phyloP scores from a whole-genome alignment of 2,113 vertebrate genomes.

The Coreoperca whiteheadi region DNA sequence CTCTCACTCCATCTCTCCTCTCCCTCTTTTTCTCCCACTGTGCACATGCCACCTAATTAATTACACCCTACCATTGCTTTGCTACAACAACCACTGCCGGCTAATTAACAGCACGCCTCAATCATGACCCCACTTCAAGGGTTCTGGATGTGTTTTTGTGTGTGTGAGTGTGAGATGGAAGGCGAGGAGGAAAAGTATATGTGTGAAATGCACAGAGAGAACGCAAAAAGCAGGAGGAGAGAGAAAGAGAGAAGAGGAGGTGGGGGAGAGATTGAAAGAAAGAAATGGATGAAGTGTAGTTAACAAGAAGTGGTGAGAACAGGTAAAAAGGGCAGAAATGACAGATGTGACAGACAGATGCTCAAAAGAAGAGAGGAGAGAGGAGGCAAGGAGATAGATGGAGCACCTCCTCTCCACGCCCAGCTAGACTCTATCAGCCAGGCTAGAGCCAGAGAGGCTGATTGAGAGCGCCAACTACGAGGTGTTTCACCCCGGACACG shows the following conservation, averaged over 20 bases:
- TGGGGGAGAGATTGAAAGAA: slow-evolving; percentile 8
- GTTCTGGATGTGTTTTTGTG: slow-evolving; percentile 63
- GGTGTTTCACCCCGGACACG: slow-evolving; percentile 61
- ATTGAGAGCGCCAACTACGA: slow-evolving; percentile 63
- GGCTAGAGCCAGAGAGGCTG: slow-evolving; percentile 73
- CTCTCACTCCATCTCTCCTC: slow-evolving; percentile 63
- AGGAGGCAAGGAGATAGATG: slow-evolving; percentile 25
- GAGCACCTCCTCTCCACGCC: slow-evolving; percentile 41
- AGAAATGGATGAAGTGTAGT: slow-evolving; percentile 35
- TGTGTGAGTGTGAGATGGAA: slow-evolving; percentile 2
- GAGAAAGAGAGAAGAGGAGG: slow-evolving; percentile 2
- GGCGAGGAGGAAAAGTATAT: slow-evolving; percentile 37
- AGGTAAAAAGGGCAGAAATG: slow-evolving; percentile 38
- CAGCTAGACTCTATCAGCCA: slow-evolving; percentile 81
- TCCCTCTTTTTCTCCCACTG: slow-evolving; percentile 74
- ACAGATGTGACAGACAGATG: slow-evolving; percentile 66
- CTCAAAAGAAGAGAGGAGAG: slow-evolving; percentile 30
- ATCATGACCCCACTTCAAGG: slow-evolving; percentile 78
- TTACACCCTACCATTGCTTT: slow-evolving; percentile 80
- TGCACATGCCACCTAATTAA: slow-evolving; percentile 81
- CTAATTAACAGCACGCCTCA: slow-evolving; percentile 82
- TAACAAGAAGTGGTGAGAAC: slow-evolving; percentile 19
- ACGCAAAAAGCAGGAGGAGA: slow-evolving; percentile 36
- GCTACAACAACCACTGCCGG: slow-evolving; percentile 80
- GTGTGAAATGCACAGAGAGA: slow-evolving; percentile 35